These are phyloP conservation scores for Mythimna loreyi DNA, from an alignment of 2,888 invertebrate species.

Conservation along the genomic window DNA sequence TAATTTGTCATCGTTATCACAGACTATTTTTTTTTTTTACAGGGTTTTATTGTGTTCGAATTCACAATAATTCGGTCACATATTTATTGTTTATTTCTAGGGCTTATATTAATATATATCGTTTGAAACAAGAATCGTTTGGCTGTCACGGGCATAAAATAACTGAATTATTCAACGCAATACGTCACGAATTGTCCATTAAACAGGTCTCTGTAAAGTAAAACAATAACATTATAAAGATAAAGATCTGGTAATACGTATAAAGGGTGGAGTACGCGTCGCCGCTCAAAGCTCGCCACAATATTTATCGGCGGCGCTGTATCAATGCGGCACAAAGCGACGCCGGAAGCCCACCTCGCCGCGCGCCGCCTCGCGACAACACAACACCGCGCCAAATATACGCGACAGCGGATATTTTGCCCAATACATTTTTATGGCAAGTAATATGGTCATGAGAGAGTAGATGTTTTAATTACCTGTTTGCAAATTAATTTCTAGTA, in stretches of 20 bases:
- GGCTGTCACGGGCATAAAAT: background rate
- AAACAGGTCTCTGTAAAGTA: conserved; percentile 1
- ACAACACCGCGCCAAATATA: conserved; percentile 53
- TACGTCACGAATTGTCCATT: conserved; percentile 15
- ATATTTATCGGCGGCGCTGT: conserved; percentile 89
- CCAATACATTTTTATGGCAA: background rate
- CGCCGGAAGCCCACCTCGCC: conserved; percentile 87
- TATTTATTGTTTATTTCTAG: background rate
- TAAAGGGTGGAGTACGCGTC: conserved; percentile 60
- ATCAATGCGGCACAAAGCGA: conserved; percentile 88
- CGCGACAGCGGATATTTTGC: conserved; percentile 35
- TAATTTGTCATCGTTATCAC: too few relatives aligned
- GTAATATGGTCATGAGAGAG: too few relatives aligned
- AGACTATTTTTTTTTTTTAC: too few relatives aligned
- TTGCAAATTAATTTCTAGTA: too few relatives aligned
- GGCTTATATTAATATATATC: background rate
- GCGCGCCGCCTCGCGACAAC: conserved; percentile 74
- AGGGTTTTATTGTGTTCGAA: too few relatives aligned
- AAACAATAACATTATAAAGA: conserved; percentile 50
- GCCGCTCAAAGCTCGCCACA: conserved; percentile 85
- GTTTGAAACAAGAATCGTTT: background rate
- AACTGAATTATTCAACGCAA: conserved; percentile 9
- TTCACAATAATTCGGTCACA: too few relatives aligned
- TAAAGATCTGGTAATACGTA: conserved; percentile 40
- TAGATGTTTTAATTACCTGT: too few relatives aligned